Conservation (phyloP, 2,888 invertebrate genomes). For the Sesia bembeciformis region DNA sequence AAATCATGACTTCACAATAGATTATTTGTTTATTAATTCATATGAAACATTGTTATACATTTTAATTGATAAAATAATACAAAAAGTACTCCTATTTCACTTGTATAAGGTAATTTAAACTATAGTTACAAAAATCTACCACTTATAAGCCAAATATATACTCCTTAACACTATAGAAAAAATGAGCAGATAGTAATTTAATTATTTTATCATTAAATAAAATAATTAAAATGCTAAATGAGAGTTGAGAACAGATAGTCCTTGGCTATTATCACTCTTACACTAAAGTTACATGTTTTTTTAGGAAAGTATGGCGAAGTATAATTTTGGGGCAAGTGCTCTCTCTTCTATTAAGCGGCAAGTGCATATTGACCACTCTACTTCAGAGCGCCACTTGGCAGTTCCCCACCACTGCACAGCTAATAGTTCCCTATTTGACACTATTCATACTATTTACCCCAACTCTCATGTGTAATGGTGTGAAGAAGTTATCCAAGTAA, state of each 20-base stretch:
- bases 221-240: no score
- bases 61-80: no score
- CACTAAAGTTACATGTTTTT: slow-evolving; percentile 13
- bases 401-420: slow-evolving; percentile 86
- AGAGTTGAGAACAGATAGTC: neutral
- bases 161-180: no score
- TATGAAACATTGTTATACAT: no score
- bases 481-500: slow-evolving; percentile 78
- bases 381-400: slow-evolving; percentile 80
- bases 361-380: slow-evolving; percentile 82
- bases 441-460: slow-evolving; percentile 85
- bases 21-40: no score
- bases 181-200: no score
- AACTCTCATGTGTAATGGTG: slow-evolving; percentile 81
- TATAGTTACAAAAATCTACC: no score
- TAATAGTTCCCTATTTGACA: slow-evolving; percentile 84
- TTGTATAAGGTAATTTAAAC: no score
- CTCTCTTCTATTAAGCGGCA: slow-evolving; percentile 83
- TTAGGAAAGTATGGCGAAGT: slow-evolving; percentile 82
- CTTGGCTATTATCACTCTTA: neutral
- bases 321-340: slow-evolving; percentile 84
- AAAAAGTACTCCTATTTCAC: no score
- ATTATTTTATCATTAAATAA: no score
- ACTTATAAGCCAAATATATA: no score
- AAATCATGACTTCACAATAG: no score